Evolutionary conservation across 2,888 invertebrate species (phyloP), one percentile per base, ranked within the genome.

Genomic region (Noctua janthina): DNA sequence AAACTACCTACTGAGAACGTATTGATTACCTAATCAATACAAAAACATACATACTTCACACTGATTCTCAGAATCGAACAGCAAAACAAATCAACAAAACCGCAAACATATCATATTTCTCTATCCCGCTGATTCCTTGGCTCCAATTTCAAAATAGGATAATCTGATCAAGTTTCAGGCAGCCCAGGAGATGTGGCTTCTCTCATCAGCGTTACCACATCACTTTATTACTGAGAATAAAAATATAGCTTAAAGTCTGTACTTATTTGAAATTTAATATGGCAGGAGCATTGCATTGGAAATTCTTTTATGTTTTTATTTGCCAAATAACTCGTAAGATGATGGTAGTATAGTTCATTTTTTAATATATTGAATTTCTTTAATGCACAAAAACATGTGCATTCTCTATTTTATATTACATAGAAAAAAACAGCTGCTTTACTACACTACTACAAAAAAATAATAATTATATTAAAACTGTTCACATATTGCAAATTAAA

Each of bases 161-260:
- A 81, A 89, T 89, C 87, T 79, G 85, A 89, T 89, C 83, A 89
- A 79, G 77, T 81, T 54, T 71, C 71, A 72, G 79, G 76, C 77
- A 43, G 62, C 54, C 67, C 75, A 79, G 74, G 68, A 73, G 76
- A 81, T 64, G 66, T 73, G 87, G 89, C 87, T 89, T 85, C 87
- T 89, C 89, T 87, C 85, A 89, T 89, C 83, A 89, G 72, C 67
- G 72, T 84, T 86, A 81, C 88, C 71, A 71, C 80, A 46, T 74
- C 84, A 76, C 76, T 81, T 88, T 59, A 88, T 88, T 86, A 76
- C 82, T 74, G n/a, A 64, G 74, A 68, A 81, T 78, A 81, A 81
- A 82, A 79, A 82, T 81, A 82, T 70, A 68, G 62, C 43, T 17
- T 68, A 62, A 46, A 70, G 81, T 79, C 70, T 70, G 56, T 66